Percentiles rank a stretch among this genome's conserved stretches.
These are phyloP conservation scores for Sardina pilchardus DNA, from an alignment of 2,113 vertebrate genomes.

Conservation along the genomic window DNA sequence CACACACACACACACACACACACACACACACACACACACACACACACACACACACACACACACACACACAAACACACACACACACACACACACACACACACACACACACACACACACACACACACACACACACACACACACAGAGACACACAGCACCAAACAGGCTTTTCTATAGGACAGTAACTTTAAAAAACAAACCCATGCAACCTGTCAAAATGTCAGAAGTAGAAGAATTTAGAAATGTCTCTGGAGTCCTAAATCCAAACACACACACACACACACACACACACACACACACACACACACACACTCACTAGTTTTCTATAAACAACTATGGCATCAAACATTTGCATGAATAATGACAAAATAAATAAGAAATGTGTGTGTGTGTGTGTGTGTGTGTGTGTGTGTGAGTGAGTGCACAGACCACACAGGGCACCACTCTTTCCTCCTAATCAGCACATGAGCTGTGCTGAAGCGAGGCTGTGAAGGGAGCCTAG, in stretches of 20 bases:
- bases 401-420: not conserved
- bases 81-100: not conserved
- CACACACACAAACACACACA: too few species aligned
- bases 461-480: conserved; percentile 39
- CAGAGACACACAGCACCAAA: not conserved
- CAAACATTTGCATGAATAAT: not conserved
- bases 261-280: too few species aligned
- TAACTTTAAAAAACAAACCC: not conserved
- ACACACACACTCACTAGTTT: not conserved
- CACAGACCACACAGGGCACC: not conserved
- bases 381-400: not conserved
- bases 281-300: too few species aligned
- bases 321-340: not conserved
- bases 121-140: not conserved
- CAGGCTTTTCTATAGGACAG: not conserved
- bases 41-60: not conserved
- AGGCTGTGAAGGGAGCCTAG: not conserved
- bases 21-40: too few species aligned
- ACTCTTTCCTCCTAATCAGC: conserved; percentile 55
- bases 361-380: too few species aligned
- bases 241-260: too few species aligned
- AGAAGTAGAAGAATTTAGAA: not conserved
- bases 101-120: too few species aligned
- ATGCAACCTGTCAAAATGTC: not conserved
- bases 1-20: not conserved